phyloP scores from a whole-genome alignment of 2,888 invertebrate genomes.

The Trichopria drosophilae region DNA sequence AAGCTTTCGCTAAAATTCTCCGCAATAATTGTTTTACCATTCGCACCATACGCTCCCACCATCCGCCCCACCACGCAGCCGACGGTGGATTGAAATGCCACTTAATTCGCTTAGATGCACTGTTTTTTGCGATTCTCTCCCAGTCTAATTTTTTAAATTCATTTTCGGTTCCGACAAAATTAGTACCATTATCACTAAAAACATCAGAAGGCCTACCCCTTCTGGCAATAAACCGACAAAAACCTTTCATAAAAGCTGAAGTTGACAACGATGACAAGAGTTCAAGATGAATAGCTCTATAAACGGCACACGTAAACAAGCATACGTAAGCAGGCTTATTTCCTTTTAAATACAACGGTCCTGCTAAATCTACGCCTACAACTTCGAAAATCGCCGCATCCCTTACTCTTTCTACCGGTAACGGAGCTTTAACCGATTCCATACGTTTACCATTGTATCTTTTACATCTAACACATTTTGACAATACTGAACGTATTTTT shows the following conservation, averaged over 20 bases:
- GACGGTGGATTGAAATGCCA: slow-evolving; percentile 34
- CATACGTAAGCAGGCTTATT: slow-evolving; percentile 41
- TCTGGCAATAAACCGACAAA: slow-evolving; percentile 44
- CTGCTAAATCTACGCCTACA: slow-evolving; percentile 45
- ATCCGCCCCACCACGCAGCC: slow-evolving; percentile 25
- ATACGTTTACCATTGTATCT: slow-evolving; percentile 9
- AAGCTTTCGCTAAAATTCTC: slow-evolving; percentile 46
- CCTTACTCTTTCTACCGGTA: slow-evolving; percentile 20
- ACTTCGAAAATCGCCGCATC: slow-evolving; percentile 37
- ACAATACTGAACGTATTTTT: slow-evolving; percentile 9
- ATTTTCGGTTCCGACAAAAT: slow-evolving; percentile 45
- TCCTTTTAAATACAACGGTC: slow-evolving; percentile 41
- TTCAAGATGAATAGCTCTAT: slow-evolving; percentile 28
- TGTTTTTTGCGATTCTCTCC: slow-evolving; percentile 22
- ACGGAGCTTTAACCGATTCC: slow-evolving; percentile 2
- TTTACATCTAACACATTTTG: slow-evolving; percentile 17
- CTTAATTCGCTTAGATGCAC: slow-evolving; percentile 28
- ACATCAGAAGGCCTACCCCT: background rate
- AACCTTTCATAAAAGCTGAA: slow-evolving; percentile 39
- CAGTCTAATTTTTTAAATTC: slow-evolving; percentile 36
- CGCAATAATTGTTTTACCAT: slow-evolving; percentile 48
- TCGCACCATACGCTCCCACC: slow-evolving; percentile 41
- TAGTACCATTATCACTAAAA: slow-evolving; percentile 2
- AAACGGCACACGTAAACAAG: slow-evolving; percentile 50
- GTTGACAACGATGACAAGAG: no score